phyloP scores from a whole-genome alignment of 2,113 vertebrate species.

The Dunckerocampus dactyliophorus region DNA sequence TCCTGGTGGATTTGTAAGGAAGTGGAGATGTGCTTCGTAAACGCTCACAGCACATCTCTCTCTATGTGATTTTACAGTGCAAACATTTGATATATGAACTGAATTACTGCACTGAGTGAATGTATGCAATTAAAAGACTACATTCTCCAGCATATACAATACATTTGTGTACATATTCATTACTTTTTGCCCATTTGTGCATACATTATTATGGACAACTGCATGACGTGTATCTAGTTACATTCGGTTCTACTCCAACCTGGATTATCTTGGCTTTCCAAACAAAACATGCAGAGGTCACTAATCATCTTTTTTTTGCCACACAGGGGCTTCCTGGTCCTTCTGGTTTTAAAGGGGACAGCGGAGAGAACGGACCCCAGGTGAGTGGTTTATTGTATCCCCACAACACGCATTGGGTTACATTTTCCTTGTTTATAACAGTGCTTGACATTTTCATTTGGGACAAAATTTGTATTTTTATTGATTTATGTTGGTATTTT shows the following conservation, averaged over 20 bases:
- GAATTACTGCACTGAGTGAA: not conserved
- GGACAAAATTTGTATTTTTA: too few relatives aligned
- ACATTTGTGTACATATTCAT: too few relatives aligned
- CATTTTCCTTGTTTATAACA: not conserved
- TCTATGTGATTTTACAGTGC: not conserved
- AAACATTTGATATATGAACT: not conserved
- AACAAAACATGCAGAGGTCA: not conserved
- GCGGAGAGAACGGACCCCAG: constrained; percentile 89
- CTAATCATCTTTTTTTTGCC: constrained; percentile 25
- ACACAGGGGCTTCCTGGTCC: constrained; percentile 85
- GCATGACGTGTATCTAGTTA: constrained; percentile 6
- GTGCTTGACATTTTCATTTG: not conserved
- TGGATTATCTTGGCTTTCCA: not conserved
- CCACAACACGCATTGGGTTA: not conserved
- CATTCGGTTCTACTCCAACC: not conserved
- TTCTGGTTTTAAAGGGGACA: constrained; percentile 88
- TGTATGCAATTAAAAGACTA: too few relatives aligned
- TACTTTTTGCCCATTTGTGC: not conserved
- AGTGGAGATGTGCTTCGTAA: too few relatives aligned
- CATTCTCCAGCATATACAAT: too few relatives aligned
- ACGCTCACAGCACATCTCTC: not conserved
- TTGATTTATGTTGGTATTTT: too few relatives aligned
- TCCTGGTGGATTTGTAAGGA: not conserved
- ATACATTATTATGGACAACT: not conserved
- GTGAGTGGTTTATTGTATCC: constrained; percentile 56